Conservation (phyloP, 2,113 vertebrate species). For the Megaptera novaeangliae region DNA sequence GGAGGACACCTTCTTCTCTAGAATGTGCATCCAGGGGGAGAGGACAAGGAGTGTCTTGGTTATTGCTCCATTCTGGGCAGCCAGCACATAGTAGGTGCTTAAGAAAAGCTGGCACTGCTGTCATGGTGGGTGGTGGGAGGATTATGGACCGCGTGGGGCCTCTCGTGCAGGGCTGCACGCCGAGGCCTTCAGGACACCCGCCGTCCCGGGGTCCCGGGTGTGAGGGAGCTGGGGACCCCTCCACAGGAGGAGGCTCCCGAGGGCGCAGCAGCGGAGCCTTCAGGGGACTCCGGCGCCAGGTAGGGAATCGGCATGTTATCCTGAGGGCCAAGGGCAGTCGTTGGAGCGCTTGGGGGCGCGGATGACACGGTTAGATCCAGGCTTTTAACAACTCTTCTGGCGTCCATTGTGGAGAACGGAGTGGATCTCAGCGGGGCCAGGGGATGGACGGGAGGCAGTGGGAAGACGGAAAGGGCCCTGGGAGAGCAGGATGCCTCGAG, state of each 20-base stretch:
- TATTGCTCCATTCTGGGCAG: not conserved
- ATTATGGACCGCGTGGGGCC: fast-evolving
- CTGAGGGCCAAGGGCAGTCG: not conserved
- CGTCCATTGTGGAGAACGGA: not conserved
- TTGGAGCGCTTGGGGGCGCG: not conserved
- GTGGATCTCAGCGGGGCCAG: not conserved
- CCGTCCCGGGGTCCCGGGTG: not conserved
- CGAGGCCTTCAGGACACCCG: not conserved
- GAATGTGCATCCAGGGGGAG: not conserved
- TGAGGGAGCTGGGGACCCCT: fast-evolving
- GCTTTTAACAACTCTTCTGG: not conserved
- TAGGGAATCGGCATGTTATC: not conserved
- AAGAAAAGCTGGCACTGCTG: not conserved
- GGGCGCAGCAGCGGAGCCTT: not conserved
- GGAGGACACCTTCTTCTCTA: not conserved
- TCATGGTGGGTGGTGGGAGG: not conserved
- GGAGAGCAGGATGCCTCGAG: not conserved
- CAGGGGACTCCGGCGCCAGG: not conserved
- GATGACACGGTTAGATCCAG: not conserved
- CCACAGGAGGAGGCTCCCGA: not conserved
- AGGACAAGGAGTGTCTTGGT: fast-evolving
- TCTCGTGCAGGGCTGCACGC: fast-evolving
- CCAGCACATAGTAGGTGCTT: not conserved
- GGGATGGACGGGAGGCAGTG: not conserved
- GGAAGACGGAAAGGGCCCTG: not conserved